Evolutionary conservation across 1,140 invertebrate species (phyloP), one percentile per base, ranked within the genome.

Genomic region (Pemphigus obesinymphae): DNA sequence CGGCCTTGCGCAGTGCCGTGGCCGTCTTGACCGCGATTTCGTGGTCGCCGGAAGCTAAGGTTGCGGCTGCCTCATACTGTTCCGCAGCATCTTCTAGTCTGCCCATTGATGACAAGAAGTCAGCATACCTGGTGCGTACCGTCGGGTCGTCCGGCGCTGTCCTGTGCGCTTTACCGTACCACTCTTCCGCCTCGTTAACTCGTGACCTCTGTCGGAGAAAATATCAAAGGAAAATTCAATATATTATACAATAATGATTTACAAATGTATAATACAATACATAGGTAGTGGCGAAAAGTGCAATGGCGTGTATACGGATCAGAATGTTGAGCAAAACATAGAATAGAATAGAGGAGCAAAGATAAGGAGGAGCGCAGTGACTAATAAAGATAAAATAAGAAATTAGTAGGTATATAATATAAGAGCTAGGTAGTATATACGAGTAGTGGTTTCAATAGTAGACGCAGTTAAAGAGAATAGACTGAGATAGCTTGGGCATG

Each of bases 121-220:
- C 88, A 94, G 95, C 94, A 86, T 94, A 95, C 87, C 96, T 93
- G 86, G 95, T 92, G 87, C 93, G 92, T n/a, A 95, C 93, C 83
- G 90, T 91, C 0, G 94, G 91, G 86, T 97, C 94, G 63, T 92
- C 89, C 3, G 96, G 94, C 48, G 95, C 94, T 82, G 97, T 88
- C 82, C 90, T 89, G 83, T 94, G 89, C 3, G 96, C 96, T 85
- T 93, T 93, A 84, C 93, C 89, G 86, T 96, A 97, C 94, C 94
- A 96, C 85, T 92, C 90, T 87, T 97, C 96, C 3, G 96, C 96
- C 87, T 97, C 95, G 48, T 90, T 86, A 45, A 92, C 87, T 83
- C 94, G 90, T 85, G 93, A 95, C 85, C 93, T 90, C 92, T 95
- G 90, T 80, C 89, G 88, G 4, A 58, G 68, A 83, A 82, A 84